Conservation (phyloP, 2,113 vertebrate species). For the Motacilla alba region DNA sequence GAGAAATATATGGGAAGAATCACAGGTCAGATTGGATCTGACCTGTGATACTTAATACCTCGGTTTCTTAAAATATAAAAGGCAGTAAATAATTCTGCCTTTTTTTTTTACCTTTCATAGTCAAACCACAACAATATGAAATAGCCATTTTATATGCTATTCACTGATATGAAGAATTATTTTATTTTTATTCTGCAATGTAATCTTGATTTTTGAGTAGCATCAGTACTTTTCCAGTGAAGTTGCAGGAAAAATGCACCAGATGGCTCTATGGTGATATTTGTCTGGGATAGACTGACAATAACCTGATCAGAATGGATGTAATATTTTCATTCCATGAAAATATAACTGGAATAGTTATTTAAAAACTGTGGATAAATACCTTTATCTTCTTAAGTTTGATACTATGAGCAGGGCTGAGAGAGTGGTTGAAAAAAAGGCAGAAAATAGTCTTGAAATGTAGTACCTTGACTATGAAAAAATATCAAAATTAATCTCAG, state of each 20-base stretch:
- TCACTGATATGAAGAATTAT: background rate
- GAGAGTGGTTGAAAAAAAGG: background rate
- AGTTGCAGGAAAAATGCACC: constrained; percentile 66
- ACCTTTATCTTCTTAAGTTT: background rate
- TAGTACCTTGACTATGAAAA: background rate
- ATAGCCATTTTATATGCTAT: background rate
- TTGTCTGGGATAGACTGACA: background rate
- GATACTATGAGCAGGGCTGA: background rate
- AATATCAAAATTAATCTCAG: background rate
- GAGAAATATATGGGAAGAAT: background rate
- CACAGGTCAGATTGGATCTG: background rate
- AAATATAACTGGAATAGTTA: constrained; percentile 37
- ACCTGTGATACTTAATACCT: background rate
- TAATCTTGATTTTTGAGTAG: background rate
- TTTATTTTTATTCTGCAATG: background rate
- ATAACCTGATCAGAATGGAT: background rate
- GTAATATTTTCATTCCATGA: background rate
- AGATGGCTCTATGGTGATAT: constrained; percentile 67
- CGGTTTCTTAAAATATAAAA: background rate
- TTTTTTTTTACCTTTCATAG: background rate
- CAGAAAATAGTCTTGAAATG: background rate
- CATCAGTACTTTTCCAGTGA: background rate
- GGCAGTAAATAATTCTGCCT: background rate
- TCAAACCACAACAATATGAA: background rate
- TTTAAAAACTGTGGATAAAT: background rate